phyloP scores from a whole-genome alignment of 2,797 vertebrate genomes.

The Pangasius mekongensis region DNA sequence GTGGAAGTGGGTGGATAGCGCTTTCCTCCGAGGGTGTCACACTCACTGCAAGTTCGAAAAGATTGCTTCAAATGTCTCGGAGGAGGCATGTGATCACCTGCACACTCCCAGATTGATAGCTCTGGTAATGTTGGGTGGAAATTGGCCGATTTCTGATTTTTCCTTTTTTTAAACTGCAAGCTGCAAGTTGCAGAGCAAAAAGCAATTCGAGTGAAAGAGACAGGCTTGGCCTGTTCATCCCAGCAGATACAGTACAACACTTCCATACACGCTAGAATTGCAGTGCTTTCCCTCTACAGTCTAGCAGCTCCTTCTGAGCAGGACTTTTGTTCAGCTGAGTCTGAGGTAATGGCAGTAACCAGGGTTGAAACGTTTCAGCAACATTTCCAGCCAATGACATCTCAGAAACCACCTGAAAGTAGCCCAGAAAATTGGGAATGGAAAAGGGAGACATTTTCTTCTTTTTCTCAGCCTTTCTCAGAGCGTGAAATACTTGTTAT shows the following conservation, averaged over 20 bases:
- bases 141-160: background rate
- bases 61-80: background rate
- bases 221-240: background rate
- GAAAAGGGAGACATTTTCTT: background rate
- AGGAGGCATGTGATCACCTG: background rate
- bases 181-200: background rate
- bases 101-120: background rate
- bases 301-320: background rate
- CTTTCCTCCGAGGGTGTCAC: background rate
- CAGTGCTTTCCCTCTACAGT: background rate
- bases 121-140: background rate
- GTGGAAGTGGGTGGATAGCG: background rate
- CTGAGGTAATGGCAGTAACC: background rate
- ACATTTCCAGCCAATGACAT: background rate
- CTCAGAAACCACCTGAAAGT: background rate
- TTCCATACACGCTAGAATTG: background rate
- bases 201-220: background rate
- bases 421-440: background rate
- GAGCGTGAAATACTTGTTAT: background rate
- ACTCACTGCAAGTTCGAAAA: background rate
- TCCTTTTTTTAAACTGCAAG: background rate
- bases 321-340: background rate
- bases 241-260: background rate
- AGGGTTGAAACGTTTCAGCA: background rate
- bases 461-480: background rate